Conservation (phyloP, 1,140 invertebrate genomes). For the Sogatella furcifera region DNA sequence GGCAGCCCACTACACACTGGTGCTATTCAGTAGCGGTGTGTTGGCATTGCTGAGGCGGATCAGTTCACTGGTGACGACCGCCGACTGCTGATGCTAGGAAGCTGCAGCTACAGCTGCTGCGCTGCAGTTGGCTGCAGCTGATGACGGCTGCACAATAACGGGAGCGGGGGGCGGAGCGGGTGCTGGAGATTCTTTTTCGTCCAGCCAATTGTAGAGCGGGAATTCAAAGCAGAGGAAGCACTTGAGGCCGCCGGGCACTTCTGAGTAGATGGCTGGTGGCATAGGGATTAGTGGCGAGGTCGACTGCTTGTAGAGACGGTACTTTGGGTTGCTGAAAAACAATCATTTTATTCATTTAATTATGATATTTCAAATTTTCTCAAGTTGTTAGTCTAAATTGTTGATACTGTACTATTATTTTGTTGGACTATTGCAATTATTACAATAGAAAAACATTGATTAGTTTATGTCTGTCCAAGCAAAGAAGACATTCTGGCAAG, state of each 20-base stretch:
- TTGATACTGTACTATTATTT: too few species aligned
- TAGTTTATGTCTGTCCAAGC: too few species aligned
- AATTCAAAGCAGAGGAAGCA: slow-evolving; percentile 77
- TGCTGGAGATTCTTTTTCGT: slow-evolving; percentile 43
- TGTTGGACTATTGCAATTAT: too few species aligned
- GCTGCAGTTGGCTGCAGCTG: neutral
- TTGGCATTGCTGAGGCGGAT: slow-evolving; percentile 16
- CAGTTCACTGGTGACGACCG: slow-evolving; percentile 16
- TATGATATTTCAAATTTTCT: too few species aligned
- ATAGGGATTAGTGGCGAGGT: slow-evolving; percentile 81
- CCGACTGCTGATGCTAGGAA: slow-evolving; percentile 18
- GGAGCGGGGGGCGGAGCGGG: slow-evolving; percentile 44
- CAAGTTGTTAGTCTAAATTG: too few species aligned
- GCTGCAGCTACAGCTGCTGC: too few species aligned
- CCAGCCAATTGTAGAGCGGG: slow-evolving; percentile 68
- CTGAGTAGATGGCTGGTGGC: slow-evolving; percentile 69
- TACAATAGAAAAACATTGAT: too few species aligned
- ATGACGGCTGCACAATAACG: slow-evolving; percentile 33
- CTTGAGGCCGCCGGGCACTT: slow-evolving; percentile 70
- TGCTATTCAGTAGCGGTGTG: slow-evolving; percentile 18
- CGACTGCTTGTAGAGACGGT: slow-evolving; percentile 72
- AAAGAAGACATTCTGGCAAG: too few species aligned
- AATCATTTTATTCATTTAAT: too few species aligned
- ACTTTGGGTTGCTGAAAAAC: slow-evolving; percentile 56
- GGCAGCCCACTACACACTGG: slow-evolving; percentile 16